Evolutionary conservation across 2,797 vertebrate species (phyloP).

Genomic region (Fistularia tabacaria): DNA sequence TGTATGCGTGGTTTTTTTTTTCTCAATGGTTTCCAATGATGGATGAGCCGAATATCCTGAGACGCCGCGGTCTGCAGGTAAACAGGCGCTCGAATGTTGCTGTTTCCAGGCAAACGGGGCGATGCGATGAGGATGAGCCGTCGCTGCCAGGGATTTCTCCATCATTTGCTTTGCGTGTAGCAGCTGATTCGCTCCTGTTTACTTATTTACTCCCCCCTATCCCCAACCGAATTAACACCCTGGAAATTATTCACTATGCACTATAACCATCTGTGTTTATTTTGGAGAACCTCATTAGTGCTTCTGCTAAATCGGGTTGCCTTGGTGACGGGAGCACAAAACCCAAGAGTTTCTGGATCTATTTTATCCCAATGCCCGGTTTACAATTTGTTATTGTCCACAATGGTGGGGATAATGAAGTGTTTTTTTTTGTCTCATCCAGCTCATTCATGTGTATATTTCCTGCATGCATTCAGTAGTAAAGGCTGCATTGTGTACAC

Average conservation of each 20-base stretch:
- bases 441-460: constrained; percentile 25
- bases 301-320: constrained; percentile 52
- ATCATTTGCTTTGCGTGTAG: not conserved
- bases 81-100: constrained; percentile 3
- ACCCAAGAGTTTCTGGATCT: constrained; percentile 22
- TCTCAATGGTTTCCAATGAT: constrained; percentile 43
- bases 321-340: constrained; percentile 56
- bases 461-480: not conserved
- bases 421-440: not conserved
- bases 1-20: not conserved
- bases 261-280: constrained; percentile 19
- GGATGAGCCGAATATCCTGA: constrained; percentile 76
- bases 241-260: too few species aligned
- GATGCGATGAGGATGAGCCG: constrained; percentile 7
- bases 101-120: constrained; percentile 28
- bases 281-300: constrained; percentile 24
- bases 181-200: not conserved
- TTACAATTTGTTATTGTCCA: constrained; percentile 28
- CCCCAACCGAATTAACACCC: too few species aligned
- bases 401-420: constrained; percentile 7
- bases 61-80: constrained; percentile 78
- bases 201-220: not conserved
- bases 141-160: constrained; percentile 2
- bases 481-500: constrained; percentile 14
- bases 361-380: constrained; percentile 30